phyloP scores from a whole-genome alignment of 1,140 invertebrate species.

The Euura saliciscinereae region DNA sequence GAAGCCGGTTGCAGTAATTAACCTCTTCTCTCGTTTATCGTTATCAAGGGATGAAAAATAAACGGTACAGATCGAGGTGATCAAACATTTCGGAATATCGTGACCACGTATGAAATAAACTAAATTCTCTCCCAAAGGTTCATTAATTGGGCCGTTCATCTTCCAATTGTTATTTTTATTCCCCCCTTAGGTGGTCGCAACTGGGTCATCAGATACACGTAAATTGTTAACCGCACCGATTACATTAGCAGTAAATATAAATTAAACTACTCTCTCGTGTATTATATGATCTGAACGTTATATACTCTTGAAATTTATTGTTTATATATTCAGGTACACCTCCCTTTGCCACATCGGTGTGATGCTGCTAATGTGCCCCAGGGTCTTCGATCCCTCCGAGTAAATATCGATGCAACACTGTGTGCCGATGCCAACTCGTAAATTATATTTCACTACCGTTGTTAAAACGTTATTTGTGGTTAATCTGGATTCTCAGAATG shows the following conservation, averaged over 20 bases:
- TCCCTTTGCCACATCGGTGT: neutral
- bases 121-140: too few relatives aligned
- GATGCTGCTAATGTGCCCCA: neutral
- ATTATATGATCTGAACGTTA: neutral
- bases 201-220: neutral
- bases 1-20: neutral
- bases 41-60: neutral
- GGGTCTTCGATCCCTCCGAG: too few relatives aligned
- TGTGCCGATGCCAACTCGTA: neutral
- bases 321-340: neutral
- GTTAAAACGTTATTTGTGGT: slow-evolving; percentile 2
- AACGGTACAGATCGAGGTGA: too few relatives aligned
- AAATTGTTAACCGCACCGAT: neutral
- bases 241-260: neutral
- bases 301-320: neutral
- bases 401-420: neutral
- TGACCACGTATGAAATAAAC: too few relatives aligned
- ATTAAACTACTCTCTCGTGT: neutral
- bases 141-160: too few relatives aligned
- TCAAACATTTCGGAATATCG: neutral
- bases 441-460: neutral
- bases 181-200: too few relatives aligned
- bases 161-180: too few relatives aligned
- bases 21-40: neutral
- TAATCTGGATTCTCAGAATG: neutral